Evolutionary conservation across 2,797 vertebrate genomes (phyloP).

Genomic region (Taenioides sp.): DNA sequence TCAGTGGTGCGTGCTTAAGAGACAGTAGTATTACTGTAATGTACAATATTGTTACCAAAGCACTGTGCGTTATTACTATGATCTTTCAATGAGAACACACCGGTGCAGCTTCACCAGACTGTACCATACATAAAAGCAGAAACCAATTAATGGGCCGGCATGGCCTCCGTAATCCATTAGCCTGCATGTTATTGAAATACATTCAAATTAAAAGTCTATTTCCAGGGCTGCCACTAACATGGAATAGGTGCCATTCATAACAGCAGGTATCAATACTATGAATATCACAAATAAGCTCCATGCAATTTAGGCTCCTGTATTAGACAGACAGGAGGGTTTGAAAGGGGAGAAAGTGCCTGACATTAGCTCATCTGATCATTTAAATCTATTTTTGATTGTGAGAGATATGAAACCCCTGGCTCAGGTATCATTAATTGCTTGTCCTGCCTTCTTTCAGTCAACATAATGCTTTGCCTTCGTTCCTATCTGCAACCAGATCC

Average conservation of each 20-base stretch:
- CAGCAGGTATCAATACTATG: slow-evolving; percentile 62
- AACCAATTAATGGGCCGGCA: slow-evolving; percentile 69
- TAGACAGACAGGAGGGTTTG: slow-evolving; percentile 50
- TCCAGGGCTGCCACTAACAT: slow-evolving; percentile 59
- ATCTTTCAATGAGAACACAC: slow-evolving; percentile 50
- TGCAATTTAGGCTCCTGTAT: slow-evolving; percentile 62
- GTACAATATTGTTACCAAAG: slow-evolving; percentile 31
- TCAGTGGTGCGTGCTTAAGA: slow-evolving; percentile 35
- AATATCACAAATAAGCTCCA: slow-evolving; percentile 73
- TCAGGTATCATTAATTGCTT: slow-evolving; percentile 72
- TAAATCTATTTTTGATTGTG: slow-evolving; percentile 71
- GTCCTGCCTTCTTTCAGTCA: slow-evolving; percentile 62
- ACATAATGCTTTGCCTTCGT: slow-evolving; percentile 60
- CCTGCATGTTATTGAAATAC: slow-evolving; percentile 70
- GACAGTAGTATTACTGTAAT: not conserved
- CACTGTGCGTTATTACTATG: slow-evolving; percentile 55
- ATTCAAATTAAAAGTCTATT: slow-evolving; percentile 75
- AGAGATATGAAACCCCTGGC: slow-evolving; percentile 62
- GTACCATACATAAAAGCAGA: slow-evolving; percentile 66
- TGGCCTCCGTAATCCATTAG: slow-evolving; percentile 66
- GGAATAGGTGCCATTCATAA: slow-evolving; percentile 69
- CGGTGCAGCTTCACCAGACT: slow-evolving; percentile 41
- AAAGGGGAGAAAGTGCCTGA: slow-evolving; percentile 49
- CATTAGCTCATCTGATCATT: slow-evolving; percentile 59
- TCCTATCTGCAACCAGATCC: slow-evolving; percentile 55